These are phyloP conservation scores for Pentamera pediparva DNA, from an alignment of 53 echinoderm and acorn worm species.

Conservation along the genomic window DNA sequence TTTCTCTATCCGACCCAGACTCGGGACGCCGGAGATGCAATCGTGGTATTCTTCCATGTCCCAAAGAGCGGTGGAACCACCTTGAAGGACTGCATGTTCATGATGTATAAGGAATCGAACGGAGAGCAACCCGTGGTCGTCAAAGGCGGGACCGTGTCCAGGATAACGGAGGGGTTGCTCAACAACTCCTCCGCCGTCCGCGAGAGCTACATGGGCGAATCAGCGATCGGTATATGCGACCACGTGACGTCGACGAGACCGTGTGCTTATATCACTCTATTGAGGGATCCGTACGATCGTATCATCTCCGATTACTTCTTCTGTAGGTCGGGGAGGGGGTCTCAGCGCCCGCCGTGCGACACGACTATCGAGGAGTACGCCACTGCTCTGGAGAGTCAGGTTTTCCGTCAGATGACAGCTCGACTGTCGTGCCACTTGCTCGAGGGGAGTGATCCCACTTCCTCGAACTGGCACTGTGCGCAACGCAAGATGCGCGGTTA, in stretches of 20 bases:
- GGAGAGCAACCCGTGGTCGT: not conserved
- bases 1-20: too few relatives aligned
- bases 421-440: not conserved
- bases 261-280: slow-evolving; percentile 83
- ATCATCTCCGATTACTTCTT: slow-evolving; percentile 67
- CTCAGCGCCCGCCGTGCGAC: slow-evolving; percentile 3
- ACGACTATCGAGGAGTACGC: slow-evolving; percentile 5
- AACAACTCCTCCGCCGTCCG: not conserved
- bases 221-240: slow-evolving; percentile 81
- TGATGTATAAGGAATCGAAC: not conserved
- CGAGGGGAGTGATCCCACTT: too few relatives aligned
- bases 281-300: slow-evolving; percentile 81
- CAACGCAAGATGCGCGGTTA: too few relatives aligned
- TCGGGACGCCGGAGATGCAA: too few relatives aligned
- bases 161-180: not conserved
- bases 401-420: slow-evolving; percentile 17
- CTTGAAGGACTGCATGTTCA: slow-evolving; percentile 4
- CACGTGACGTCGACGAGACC: slow-evolving; percentile 41
- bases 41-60: slow-evolving; percentile 3
- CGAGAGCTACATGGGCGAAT: slow-evolving; percentile 54
- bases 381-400: not conserved
- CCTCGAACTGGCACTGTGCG: too few relatives aligned
- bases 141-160: not conserved
- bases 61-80: slow-evolving; percentile 11
- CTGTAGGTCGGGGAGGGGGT: slow-evolving; percentile 27